A percentile compares a stretch with the other conserved stretches of the same genome.
These are phyloP conservation scores for Chironex yamaguchii DNA, from an alignment of 30 jellyfish, hydroid and myxozoan species.

Conservation along the genomic window DNA sequence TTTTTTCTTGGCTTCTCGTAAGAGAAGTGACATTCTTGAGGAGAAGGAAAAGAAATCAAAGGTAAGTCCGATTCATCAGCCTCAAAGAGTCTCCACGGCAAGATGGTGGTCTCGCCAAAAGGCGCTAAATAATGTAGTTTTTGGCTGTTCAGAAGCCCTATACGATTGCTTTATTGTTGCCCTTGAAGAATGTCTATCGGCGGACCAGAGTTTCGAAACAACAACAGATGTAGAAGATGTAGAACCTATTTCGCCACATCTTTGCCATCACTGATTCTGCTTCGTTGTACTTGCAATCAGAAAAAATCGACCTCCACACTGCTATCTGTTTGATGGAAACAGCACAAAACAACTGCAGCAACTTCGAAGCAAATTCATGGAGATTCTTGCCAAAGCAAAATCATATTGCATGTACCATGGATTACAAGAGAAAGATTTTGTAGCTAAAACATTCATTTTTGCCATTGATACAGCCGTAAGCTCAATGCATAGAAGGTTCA, in stretches of 20 bases:
- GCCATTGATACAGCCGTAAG: conserved; percentile 1
- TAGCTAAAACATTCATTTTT: conserved; percentile 2
- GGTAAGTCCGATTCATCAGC: not conserved
- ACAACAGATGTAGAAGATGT: conserved; percentile 21
- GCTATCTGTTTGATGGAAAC: not conserved
- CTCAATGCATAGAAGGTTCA: not conserved
- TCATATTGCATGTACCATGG: not conserved
- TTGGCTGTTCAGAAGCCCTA: not conserved
- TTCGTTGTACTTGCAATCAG: not conserved
- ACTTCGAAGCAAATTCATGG: not conserved
- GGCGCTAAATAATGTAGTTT: conserved; percentile 15
- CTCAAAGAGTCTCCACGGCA: conserved; percentile 24
- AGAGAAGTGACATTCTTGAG: conserved; percentile 33
- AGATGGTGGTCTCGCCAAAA: conserved; percentile 43
- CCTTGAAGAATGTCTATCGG: not conserved
- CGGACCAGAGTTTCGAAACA: not conserved
- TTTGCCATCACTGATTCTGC: conserved; percentile 1
- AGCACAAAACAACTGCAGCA: not conserved
- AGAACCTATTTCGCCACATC: not conserved
- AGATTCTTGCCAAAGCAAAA: not conserved
- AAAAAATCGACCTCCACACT: conserved; percentile 10
- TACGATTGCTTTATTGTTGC: conserved; percentile 1
- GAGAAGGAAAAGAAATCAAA: not conserved
- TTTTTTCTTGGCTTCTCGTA: not conserved
- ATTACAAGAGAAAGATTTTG: not conserved